Conservation (phyloP, 2,888 invertebrate genomes). For the Ypsolopha scabrella region DNA sequence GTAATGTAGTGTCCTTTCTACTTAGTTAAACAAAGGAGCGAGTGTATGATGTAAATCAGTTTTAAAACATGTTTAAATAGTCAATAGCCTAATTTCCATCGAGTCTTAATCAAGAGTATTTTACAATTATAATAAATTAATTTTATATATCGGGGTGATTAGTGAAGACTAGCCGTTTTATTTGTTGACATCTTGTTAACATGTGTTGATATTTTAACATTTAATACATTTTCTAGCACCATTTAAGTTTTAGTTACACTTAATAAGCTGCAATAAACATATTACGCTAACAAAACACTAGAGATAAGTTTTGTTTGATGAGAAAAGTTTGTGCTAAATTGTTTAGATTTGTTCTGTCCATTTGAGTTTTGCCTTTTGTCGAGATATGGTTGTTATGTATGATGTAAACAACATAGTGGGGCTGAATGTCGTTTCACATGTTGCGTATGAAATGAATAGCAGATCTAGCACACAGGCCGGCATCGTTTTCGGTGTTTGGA, state of each 20-base stretch:
- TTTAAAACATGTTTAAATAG: background rate
- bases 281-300: background rate
- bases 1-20: background rate
- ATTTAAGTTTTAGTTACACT: constrained; percentile 1
- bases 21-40: background rate
- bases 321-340: constrained; percentile 42
- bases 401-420: constrained; percentile 25
- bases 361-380: constrained; percentile 33
- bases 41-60: background rate
- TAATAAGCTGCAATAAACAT: background rate
- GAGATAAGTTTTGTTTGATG: constrained; percentile 23
- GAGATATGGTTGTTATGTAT: constrained; percentile 21
- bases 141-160: background rate
- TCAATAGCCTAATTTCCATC: background rate
- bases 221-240: background rate
- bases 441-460: constrained; percentile 57
- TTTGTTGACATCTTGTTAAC: background rate
- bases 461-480: constrained; percentile 20
- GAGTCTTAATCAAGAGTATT: background rate
- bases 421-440: constrained; percentile 29
- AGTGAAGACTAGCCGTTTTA: constrained; percentile 1
- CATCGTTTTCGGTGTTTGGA: too few relatives aligned
- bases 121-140: background rate
- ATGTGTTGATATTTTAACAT: background rate
- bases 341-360: constrained; percentile 55